phyloP scores from a whole-genome alignment of 2,797 vertebrate genomes.

The Acipenser oxyrinchus region DNA sequence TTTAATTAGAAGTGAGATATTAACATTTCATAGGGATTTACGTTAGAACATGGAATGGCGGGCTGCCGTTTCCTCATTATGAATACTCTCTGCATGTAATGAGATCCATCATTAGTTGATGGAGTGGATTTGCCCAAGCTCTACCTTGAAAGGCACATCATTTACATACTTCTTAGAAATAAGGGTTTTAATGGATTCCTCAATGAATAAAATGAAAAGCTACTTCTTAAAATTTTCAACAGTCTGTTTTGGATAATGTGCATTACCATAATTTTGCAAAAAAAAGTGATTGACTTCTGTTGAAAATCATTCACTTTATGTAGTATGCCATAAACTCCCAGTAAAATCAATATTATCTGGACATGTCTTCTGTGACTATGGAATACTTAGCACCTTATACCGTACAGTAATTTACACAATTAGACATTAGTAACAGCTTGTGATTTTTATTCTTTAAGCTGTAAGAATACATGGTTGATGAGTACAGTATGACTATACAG shows the following conservation, averaged over 20 bases:
- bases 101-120: slow-evolving; percentile 99
- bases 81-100: slow-evolving; percentile 91
- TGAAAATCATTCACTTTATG: slow-evolving; percentile 26
- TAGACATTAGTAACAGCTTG: slow-evolving; percentile 21
- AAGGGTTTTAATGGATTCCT: slow-evolving; percentile 91
- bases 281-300: slow-evolving; percentile 21
- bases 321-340: slow-evolving; percentile 29
- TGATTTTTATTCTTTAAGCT: slow-evolving; percentile 29
- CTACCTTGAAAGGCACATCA: slow-evolving; percentile 97
- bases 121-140: slow-evolving; percentile 91
- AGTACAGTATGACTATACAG: too few species aligned
- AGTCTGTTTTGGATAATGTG: slow-evolving; percentile 73
- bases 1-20: slow-evolving; percentile 99
- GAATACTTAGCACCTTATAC: slow-evolving; percentile 22
- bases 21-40: slow-evolving; percentile 98
- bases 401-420: slow-evolving; percentile 13
- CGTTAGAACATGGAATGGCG: slow-evolving; percentile 83
- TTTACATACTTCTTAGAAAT: slow-evolving; percentile 94
- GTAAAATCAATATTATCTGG: slow-evolving; percentile 29
- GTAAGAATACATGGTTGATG: neutral
- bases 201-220: slow-evolving; percentile 96
- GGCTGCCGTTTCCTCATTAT: slow-evolving; percentile 94
- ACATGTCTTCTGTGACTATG: slow-evolving; percentile 24
- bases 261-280: slow-evolving; percentile 29
- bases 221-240: slow-evolving; percentile 86